Percentiles rank a stretch among this genome's conserved stretches.
Evolutionary conservation across 2,113 vertebrate genomes (phyloP).

Genomic region (Sardina pilchardus): DNA sequence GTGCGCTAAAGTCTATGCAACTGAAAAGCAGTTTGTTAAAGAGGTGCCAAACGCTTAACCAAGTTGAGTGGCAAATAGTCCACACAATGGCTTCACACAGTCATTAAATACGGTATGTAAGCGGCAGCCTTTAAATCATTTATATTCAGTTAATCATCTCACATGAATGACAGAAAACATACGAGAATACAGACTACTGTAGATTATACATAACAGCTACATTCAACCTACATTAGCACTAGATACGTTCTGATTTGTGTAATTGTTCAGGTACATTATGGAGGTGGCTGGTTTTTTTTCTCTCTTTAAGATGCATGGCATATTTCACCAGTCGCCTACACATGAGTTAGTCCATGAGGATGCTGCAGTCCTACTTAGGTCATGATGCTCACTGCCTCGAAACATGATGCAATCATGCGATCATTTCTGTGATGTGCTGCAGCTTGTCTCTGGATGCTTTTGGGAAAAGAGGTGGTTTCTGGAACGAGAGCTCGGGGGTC

Average conservation of each 20-base stretch:
- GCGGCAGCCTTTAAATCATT: not conserved
- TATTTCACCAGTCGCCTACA: not conserved
- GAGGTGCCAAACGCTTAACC: not conserved
- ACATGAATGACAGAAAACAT: not conserved
- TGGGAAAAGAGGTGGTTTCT: not conserved
- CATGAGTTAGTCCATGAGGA: not conserved
- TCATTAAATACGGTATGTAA: not conserved
- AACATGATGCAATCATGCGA: not conserved
- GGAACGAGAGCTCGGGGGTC: not conserved
- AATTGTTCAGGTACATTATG: not conserved
- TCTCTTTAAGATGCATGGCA: not conserved
- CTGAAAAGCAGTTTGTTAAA: not conserved
- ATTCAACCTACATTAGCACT: not conserved
- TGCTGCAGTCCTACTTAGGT: not conserved
- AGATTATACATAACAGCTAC: not conserved
- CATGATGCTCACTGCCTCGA: not conserved
- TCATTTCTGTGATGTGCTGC: slow-evolving; percentile 2
- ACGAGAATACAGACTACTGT: not conserved
- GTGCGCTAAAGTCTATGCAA: not conserved
- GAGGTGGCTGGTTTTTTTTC: not conserved
- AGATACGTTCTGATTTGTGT: not conserved
- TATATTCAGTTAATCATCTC: not conserved
- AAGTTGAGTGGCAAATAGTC: not conserved
- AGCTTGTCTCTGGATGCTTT: not conserved
- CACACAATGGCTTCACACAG: not conserved